Conservation (phyloP, 2,113 vertebrate species). For the Varanus salvator region DNA sequence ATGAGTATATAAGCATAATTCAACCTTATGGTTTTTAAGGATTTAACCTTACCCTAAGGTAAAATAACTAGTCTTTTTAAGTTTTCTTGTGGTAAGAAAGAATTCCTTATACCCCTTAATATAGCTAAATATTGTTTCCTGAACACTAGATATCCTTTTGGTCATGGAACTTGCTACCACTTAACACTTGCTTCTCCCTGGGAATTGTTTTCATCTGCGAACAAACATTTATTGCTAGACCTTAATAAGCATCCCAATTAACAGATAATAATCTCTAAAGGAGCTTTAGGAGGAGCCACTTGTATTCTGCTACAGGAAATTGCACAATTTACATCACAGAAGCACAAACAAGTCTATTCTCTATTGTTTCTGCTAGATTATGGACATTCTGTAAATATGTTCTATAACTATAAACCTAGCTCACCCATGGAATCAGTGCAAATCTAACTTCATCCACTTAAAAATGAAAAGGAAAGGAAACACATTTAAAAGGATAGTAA, state of each 20-base stretch:
- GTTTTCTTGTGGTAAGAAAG: background rate
- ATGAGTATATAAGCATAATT: background rate
- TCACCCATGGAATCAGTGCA: background rate
- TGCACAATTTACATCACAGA: background rate
- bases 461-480: background rate
- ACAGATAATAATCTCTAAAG: background rate
- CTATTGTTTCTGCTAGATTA: background rate
- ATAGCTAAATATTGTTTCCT: background rate
- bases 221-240: background rate
- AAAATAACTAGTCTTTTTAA: background rate
- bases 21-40: background rate
- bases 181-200: background rate
- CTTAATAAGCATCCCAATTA: constrained; percentile 2
- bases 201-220: background rate
- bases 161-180: background rate
- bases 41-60: background rate
- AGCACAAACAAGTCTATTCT: background rate
- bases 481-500: background rate
- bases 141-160: background rate
- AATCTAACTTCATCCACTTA: background rate
- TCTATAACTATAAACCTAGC: background rate
- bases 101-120: background rate
- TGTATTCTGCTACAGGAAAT: background rate
- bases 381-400: background rate
- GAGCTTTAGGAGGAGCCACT: background rate